These are phyloP conservation scores for Pteropus rufus DNA, from an alignment of 2,797 vertebrate genomes.

Conservation along the genomic window DNA sequence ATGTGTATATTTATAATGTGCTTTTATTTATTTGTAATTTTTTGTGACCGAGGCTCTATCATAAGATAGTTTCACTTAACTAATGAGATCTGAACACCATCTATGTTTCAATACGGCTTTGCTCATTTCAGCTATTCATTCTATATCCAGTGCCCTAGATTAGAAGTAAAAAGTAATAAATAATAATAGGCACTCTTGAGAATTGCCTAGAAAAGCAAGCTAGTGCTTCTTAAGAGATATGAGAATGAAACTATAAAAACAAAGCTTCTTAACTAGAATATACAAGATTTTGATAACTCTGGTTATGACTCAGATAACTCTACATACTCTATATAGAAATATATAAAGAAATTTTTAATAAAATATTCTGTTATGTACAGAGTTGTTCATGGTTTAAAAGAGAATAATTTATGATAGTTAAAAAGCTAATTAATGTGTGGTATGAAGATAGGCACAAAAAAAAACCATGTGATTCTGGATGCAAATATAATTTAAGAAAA, in stretches of 20 bases:
- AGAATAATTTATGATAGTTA: neutral
- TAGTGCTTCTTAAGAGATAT: neutral
- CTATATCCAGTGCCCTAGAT: neutral
- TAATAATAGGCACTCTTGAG: neutral
- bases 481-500: constrained; percentile 38
- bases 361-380: neutral
- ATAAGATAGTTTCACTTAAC: neutral
- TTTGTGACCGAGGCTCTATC: neutral
- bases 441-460: neutral
- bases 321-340: neutral
- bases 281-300: neutral
- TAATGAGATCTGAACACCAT: neutral
- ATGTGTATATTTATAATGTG: neutral
- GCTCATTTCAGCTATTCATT: neutral
- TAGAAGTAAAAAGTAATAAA: neutral
- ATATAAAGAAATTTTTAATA: neutral
- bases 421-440: neutral
- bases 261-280: neutral
- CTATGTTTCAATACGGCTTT: neutral
- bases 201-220: neutral
- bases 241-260: neutral
- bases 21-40: neutral
- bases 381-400: neutral
- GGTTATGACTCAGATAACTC: neutral
- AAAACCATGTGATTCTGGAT: constrained; percentile 7